phyloP scores from a whole-genome alignment of 2,888 invertebrate genomes.

The Periphyllus acericola region DNA sequence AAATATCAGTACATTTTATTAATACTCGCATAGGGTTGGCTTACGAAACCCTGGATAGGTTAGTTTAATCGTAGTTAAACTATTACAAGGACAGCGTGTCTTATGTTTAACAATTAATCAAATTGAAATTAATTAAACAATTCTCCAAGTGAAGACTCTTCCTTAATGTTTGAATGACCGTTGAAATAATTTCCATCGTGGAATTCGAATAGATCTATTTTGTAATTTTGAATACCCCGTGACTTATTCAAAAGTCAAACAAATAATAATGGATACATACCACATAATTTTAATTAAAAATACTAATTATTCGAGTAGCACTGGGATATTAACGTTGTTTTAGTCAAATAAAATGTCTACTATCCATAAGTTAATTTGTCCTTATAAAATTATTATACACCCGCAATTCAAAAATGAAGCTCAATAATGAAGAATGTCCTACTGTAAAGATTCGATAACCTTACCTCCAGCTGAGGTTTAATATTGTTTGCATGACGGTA shows the following conservation, averaged over 20 bases:
- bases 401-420: neutral
- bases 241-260: neutral
- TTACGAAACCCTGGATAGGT: neutral
- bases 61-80: constrained; percentile 6
- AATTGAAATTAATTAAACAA: constrained; percentile 54
- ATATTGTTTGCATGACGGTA: neutral
- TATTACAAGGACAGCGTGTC: constrained; percentile 43
- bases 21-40: constrained; percentile 20
- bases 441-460: neutral
- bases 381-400: neutral
- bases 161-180: constrained; percentile 4
- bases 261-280: neutral
- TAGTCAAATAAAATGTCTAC: neutral
- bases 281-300: neutral
- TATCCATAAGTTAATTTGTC: neutral
- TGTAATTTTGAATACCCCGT: neutral
- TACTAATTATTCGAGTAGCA: neutral
- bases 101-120: constrained; percentile 38
- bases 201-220: neutral
- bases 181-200: constrained; percentile 6
- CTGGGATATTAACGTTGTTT: neutral
- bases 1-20: neutral
- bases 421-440: neutral
- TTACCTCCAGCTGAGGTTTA: neutral
- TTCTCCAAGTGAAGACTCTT: neutral